Percentiles rank a stretch among this genome's conserved stretches.
phyloP scores from a whole-genome alignment of 2,888 invertebrate species.

The Eulithis testata region DNA sequence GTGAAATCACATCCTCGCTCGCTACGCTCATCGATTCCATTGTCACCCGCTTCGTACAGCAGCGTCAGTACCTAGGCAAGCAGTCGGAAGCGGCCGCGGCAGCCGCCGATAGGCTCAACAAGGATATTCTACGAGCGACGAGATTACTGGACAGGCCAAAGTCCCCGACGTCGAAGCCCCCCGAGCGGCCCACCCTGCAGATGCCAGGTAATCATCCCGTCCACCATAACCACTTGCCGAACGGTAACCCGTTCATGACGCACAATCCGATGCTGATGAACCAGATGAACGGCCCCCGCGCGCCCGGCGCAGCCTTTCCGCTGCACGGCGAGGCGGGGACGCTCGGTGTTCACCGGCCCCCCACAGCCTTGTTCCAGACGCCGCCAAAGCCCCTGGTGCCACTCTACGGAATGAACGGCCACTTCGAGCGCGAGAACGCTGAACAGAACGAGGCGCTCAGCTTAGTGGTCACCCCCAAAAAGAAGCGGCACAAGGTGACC shows the following conservation, averaged over 20 bases:
- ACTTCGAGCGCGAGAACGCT: conserved; percentile 89
- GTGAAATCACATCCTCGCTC: conserved; percentile 93
- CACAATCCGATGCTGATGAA: conserved; percentile 78
- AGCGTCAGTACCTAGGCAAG: conserved; percentile 90
- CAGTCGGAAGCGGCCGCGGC: conserved; percentile 91
- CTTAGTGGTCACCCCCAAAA: conserved; percentile 97
- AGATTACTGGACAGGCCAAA: conserved; percentile 93
- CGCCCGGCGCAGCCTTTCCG: conserved; percentile 86
- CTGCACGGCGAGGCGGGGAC: conserved; percentile 86
- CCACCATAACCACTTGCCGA: conserved; percentile 70
- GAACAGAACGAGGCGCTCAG: conserved; percentile 98
- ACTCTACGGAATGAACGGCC: conserved; percentile 87
- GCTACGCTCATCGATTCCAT: conserved; percentile 95
- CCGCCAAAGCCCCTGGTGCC: conserved; percentile 91
- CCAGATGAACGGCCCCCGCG: conserved; percentile 85
- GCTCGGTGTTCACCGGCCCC: conserved; percentile 83
- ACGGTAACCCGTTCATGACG: conserved; percentile 77
- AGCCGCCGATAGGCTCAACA: conserved; percentile 93
- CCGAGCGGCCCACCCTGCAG: conserved; percentile 85
- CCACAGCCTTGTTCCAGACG: conserved; percentile 92
- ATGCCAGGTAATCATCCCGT: conserved; percentile 85
- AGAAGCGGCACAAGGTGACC: conserved; percentile 98
- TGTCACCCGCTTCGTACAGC: conserved; percentile 93
- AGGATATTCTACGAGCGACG: conserved; percentile 92
- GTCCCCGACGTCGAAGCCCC: conserved; percentile 90